Conservation (phyloP, 2,797 vertebrate species). For the Tapera naevia region DNA sequence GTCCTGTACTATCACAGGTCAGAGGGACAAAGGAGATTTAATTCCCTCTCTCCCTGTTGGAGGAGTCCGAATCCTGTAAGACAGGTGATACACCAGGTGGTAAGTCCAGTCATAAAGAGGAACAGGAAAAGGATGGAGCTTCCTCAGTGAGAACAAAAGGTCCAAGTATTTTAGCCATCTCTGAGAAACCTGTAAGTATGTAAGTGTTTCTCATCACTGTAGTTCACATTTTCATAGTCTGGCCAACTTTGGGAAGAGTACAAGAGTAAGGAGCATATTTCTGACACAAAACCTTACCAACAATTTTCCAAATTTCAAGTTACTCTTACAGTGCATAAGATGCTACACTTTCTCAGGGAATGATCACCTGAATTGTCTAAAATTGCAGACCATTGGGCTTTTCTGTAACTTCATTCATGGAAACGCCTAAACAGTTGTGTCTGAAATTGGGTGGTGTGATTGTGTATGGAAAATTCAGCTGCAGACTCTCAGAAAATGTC, state of each 20-base stretch:
- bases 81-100: fast-evolving
- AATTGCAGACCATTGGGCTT: not conserved
- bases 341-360: not conserved
- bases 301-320: not conserved
- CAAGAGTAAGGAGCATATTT: not conserved
- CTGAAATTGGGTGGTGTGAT: not conserved
- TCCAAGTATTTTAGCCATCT: not conserved
- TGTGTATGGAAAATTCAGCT: not conserved
- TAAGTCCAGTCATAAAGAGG: not conserved
- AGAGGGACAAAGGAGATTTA: not conserved
- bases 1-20: not conserved
- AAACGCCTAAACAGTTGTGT: not conserved
- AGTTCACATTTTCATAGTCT: not conserved
- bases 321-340: not conserved
- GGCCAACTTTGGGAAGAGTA: not conserved
- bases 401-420: not conserved
- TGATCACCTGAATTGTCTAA: not conserved
- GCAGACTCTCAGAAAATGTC: not conserved
- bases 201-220: not conserved
- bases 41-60: not conserved
- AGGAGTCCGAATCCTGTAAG: not conserved
- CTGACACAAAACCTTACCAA: not conserved
- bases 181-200: not conserved
- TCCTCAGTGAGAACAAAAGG: not conserved
- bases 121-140: not conserved